Evolutionary conservation across 2,797 vertebrate species (phyloP).

Genomic region (Platalea minor): DNA sequence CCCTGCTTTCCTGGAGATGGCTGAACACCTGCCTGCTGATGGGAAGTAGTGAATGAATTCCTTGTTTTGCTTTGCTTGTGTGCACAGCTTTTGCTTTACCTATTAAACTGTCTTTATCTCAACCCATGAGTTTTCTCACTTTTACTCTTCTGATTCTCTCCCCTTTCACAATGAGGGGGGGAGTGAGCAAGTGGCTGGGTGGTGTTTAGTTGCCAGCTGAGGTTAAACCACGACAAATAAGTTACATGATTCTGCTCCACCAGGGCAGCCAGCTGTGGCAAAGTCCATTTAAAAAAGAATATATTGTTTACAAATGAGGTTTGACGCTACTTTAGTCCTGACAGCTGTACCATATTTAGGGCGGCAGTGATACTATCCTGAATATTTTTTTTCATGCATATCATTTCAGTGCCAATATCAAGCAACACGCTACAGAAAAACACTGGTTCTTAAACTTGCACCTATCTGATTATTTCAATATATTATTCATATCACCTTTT

Average conservation of each 20-base stretch:
- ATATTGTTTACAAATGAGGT: background rate
- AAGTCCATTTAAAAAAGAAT: background rate
- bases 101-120: too few species aligned
- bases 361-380: background rate
- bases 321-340: background rate
- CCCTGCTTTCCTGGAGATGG: too few species aligned
- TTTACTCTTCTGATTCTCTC: too few species aligned
- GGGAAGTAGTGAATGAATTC: too few species aligned
- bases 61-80: too few species aligned
- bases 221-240: too few species aligned
- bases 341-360: background rate
- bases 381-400: background rate
- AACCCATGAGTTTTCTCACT: too few species aligned
- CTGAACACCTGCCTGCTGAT: too few species aligned
- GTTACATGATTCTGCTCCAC: background rate
- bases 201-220: too few species aligned
- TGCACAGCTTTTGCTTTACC: too few species aligned
- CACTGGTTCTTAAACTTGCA: background rate
- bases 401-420: background rate
- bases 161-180: too few species aligned
- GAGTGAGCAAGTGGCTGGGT: too few species aligned
- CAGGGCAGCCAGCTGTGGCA: background rate
- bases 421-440: background rate
- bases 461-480: background rate
- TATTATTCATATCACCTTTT: conserved; percentile 39